A percentile compares a stretch with the other conserved stretches of the same genome.
Conservation (phyloP, 53 echinoderm and acorn worm genomes). For the Temnopleurus reevesii region DNA sequence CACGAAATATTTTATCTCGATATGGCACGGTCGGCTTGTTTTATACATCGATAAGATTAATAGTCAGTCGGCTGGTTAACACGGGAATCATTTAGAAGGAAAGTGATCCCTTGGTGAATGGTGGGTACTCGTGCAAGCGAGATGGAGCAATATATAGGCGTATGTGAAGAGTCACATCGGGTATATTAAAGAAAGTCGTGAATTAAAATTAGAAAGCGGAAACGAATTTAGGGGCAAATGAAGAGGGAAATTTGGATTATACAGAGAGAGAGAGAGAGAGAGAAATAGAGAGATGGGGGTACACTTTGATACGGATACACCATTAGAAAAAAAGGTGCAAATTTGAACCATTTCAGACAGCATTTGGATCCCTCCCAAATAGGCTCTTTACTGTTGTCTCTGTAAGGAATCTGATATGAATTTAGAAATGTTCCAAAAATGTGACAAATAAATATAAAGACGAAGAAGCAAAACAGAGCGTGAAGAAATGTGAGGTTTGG, state of each 20-base stretch:
- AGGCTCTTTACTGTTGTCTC: no score
- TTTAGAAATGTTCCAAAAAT: no score
- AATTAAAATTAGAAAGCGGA: not conserved
- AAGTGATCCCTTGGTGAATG: not conserved
- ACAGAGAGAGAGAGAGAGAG: not conserved
- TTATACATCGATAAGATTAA: not conserved
- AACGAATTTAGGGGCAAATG: not conserved
- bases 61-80: not conserved
- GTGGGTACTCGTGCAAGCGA: no score
- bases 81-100: conserved; percentile 1
- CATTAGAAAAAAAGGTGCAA: no score
- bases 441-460: no score
- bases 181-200: not conserved
- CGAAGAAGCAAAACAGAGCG: no score
- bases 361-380: no score
- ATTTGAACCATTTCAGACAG: no score
- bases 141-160: no score
- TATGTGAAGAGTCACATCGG: not conserved
- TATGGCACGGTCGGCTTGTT: conserved; percentile 42
- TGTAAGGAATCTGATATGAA: no score
- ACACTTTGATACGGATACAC: no score
- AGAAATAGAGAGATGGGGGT: not conserved
- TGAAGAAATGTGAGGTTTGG: not conserved
- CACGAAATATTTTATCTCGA: conserved; percentile 28
- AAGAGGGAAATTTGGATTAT: not conserved